Evolutionary conservation across 64 coral and sea anemone genomes (phyloP), one percentile per base, ranked within the genome.

Genomic region (Orbicella faveolata): DNA sequence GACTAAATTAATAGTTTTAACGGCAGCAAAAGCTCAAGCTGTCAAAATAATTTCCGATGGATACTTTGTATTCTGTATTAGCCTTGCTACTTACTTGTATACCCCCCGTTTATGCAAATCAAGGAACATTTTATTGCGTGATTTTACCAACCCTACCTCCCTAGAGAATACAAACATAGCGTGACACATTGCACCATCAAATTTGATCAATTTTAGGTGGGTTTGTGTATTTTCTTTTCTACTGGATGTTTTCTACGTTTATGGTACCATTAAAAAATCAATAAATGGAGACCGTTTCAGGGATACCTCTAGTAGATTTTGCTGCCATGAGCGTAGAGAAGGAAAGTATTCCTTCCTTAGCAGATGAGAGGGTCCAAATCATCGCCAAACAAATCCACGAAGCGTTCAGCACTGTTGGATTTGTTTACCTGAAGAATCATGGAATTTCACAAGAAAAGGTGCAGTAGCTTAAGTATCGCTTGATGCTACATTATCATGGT

Each of bases 391-490:
- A 94, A 62, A 70, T 94, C 26, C 82, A 89, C 41, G 33, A 86
- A 57, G 90, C 82, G 11, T 92, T 92, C 14, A 92, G 90, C 53
- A 87, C 90, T 13, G 80, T 94, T 26, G 92, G 92, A 21, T 94
- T 94, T 72, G 92, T 78, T 18, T 94, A 89, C 55, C 51, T 94
- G 4, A 94, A 89, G 55, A 94, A 95, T 57, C 89, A 91, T 30
- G 93, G 84, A 85, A 74, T 86, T 39, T 75, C 87, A 6, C 75
- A 78, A 79, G 74, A 78, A 41, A 63, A 61, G 59, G 87, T 89
- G 59, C 65, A 21, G 13, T 21, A 78, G 9, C 63, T 51, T 77
- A 51, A 44, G 9, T 78, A 30, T 30, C 30, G 0, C 30, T 30
- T 30, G 30, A 30, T 30, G 30, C 30, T 30, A 30, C 30, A 30